Evolutionary conservation across 2,797 vertebrate genomes (phyloP).

Genomic region (Naso thynnoides): DNA sequence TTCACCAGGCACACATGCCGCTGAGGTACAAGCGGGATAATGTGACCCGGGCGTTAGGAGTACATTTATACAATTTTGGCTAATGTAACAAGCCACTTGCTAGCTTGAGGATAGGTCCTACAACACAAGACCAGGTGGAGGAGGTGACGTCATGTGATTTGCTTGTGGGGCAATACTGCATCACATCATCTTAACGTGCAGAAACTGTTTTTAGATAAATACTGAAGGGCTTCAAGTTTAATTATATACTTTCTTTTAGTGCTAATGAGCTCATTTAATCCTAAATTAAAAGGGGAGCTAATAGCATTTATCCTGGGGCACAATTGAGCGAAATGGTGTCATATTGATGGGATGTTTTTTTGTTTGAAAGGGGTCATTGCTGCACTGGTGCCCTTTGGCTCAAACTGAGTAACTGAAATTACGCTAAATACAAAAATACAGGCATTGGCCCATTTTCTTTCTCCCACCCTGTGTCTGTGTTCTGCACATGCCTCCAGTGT

Average conservation of each 20-base stretch:
- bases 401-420: constrained; percentile 9
- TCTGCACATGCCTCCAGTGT: constrained; percentile 32
- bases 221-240: no score
- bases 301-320: not conserved
- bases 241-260: not conserved
- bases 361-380: not conserved
- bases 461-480: constrained; percentile 18
- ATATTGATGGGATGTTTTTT: not conserved
- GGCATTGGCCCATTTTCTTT: constrained; percentile 10
- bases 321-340: not conserved
- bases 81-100: no score
- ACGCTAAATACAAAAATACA: constrained; percentile 25
- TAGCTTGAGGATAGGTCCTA: not conserved
- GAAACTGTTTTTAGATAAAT: not conserved
- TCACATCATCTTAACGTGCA: not conserved
- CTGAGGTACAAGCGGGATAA: no score
- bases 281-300: not conserved
- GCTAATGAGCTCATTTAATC: not conserved
- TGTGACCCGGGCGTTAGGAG: no score
- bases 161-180: not conserved
- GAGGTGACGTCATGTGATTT: not conserved
- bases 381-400: constrained; percentile 12
- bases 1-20: no score
- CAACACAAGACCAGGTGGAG: not conserved
- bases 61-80: no score